Evolutionary conservation across 2,797 vertebrate species (phyloP), one percentile per base, ranked within the genome.

Genomic region (Nothura maculosa): DNA sequence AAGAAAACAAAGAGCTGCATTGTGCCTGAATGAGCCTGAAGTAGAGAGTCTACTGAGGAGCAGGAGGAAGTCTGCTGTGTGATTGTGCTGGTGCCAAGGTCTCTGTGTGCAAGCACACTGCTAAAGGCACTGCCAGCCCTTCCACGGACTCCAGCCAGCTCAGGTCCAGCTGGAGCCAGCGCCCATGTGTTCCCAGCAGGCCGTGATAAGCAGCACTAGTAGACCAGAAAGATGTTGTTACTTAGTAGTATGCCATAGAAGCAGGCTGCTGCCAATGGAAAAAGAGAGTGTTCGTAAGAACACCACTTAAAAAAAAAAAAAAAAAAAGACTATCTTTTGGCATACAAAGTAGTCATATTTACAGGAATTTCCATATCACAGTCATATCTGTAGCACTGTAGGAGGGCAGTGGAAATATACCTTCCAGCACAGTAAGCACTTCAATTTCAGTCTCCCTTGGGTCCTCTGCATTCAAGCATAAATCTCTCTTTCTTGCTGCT

Each of bases 81-180:
- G 9, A 15, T 42, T 42, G 42, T n/a, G 28, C 19, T 27, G 2
- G 11, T 48, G 19, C 36, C 1, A 19, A 8, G 16, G 27, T 20
- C 8, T 80, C 78, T 52, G 0, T 1, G 52, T n/a, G 32, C 25
- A 34, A 1, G 12, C 13, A 12, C 1, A 2, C 15, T 14, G 20
- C n/a, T 48, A 38, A 0, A 4, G 34, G 45, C 13, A 22, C 57
- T 92, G 43, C 67, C 48, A 77, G 47, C 60, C 61, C 17, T 64
- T 34, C 79, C 12, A 9, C 19, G 18, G 38, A 1, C 0, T 42
- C 70, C 57, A 24, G 76, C 73, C 76, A 38, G 20, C 20, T 68
- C 58, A 45, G 27, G 18, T 84, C 24, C 70, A 21, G 4, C 42
- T 21, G 40, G 57, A 34, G 12, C 15, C 67, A 25, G 64, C 0